Conservation (phyloP, 2,113 vertebrate species). For the Pica pica region DNA sequence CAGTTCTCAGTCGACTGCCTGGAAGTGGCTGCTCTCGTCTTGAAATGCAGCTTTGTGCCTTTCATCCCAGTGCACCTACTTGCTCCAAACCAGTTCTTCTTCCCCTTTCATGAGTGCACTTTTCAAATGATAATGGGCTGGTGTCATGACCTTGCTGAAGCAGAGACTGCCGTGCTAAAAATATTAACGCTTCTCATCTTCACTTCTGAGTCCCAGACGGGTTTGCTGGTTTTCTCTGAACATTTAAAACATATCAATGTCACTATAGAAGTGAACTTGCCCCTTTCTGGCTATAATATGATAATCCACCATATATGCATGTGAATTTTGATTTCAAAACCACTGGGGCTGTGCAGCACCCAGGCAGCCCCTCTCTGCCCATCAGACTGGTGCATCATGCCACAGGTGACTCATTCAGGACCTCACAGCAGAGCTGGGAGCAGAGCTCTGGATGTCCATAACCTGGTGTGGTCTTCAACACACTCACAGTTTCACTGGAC, state of each 20-base stretch:
- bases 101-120: slow-evolving; percentile 13
- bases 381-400: background rate
- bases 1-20: background rate
- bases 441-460: background rate
- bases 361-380: background rate
- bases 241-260: background rate
- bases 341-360: background rate
- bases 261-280: background rate
- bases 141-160: background rate
- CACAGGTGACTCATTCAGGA: background rate
- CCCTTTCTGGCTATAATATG: background rate
- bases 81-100: slow-evolving; percentile 13
- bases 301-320: background rate
- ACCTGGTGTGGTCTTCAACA: background rate
- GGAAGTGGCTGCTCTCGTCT: background rate
- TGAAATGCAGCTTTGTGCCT: background rate
- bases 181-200: background rate
- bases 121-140: slow-evolving; percentile 40
- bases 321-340: background rate
- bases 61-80: slow-evolving; percentile 4
- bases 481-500: background rate
- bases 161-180: slow-evolving; percentile 10
- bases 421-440: rapidly evolving
- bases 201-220: background rate
- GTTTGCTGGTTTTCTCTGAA: background rate